phyloP scores from a whole-genome alignment of 2,113 vertebrate genomes.

The Proterorhinus semilunaris region DNA sequence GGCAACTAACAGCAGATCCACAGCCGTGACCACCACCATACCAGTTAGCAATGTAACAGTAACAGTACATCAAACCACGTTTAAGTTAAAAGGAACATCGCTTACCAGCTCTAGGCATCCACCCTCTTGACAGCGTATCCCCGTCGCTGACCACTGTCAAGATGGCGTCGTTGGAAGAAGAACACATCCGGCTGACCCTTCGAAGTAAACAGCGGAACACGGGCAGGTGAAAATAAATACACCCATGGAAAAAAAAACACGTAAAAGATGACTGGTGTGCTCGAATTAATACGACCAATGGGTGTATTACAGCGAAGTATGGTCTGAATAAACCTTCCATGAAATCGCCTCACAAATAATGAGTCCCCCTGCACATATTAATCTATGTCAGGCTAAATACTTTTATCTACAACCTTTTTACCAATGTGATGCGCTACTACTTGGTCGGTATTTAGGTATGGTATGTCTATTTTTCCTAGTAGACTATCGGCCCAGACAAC shows the following conservation, averaged over 20 bases:
- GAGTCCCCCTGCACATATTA: no score
- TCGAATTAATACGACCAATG: no score
- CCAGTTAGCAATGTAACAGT: not conserved
- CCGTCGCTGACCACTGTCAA: constrained; percentile 66
- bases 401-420: no score
- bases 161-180: not conserved
- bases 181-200: constrained; percentile 32
- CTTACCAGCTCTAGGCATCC: constrained; percentile 78
- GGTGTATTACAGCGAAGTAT: no score
- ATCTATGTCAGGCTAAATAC: no score
- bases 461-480: no score
- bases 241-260: not conserved
- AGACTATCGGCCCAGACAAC: not conserved
- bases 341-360: no score
- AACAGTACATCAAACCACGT: constrained; percentile 31
- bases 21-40: not conserved
- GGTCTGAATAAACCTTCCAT: no score
- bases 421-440: no score
- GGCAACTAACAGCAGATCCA: not conserved
- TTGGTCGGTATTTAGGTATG: no score
- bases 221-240: not conserved
- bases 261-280: no score
- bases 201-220: constrained; percentile 37
- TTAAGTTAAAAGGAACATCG: constrained; percentile 63
- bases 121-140: constrained; percentile 79